Percentiles rank a stretch among this genome's conserved stretches.
phyloP scores from a whole-genome alignment of 2,113 vertebrate genomes.

The Redunca redunca region DNA sequence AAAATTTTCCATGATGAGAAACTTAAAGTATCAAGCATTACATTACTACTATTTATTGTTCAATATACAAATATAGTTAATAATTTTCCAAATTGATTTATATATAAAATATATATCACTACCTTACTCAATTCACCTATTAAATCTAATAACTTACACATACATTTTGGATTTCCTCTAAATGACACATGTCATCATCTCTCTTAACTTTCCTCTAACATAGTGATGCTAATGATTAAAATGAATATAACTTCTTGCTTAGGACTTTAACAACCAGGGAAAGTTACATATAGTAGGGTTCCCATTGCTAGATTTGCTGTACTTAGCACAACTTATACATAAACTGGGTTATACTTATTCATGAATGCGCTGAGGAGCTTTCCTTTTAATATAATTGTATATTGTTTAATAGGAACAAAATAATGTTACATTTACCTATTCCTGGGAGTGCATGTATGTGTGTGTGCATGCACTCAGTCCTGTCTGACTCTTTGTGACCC shows the following conservation, averaged over 20 bases:
- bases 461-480: fast-evolving
- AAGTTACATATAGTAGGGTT: neutral
- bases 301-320: neutral
- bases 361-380: neutral
- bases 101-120: neutral
- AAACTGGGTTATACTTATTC: neutral
- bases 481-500: neutral
- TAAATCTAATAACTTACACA: neutral
- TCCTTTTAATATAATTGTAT: neutral
- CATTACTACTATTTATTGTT: neutral
- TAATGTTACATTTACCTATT: neutral
- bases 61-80: neutral
- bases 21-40: neutral
- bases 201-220: neutral
- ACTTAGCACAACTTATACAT: neutral
- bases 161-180: neutral
- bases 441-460: neutral
- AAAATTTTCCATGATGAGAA: neutral
- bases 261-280: neutral
- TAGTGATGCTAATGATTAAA: neutral
- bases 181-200: neutral
- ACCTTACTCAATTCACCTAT: neutral
- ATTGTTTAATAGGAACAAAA: neutral
- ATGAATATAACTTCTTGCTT: neutral
- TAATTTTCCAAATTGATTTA: neutral